Conservation (phyloP, 1,140 invertebrate genomes). For the Rhynchophorus ferrugineus region DNA sequence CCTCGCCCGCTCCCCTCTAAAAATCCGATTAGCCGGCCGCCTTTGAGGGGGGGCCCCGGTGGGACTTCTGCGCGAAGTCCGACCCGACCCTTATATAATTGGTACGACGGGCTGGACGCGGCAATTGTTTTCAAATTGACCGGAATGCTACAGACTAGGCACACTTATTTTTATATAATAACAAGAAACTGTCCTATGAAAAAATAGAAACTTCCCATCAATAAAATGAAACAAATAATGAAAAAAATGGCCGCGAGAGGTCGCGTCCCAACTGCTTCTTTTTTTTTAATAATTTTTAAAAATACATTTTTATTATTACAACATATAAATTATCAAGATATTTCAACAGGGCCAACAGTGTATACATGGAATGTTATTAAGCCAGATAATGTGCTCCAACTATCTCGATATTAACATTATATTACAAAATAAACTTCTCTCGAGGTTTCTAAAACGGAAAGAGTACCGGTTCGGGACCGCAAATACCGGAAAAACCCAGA, state of each 20-base stretch:
- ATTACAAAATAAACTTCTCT: conserved; percentile 40
- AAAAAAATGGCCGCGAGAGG: conserved; percentile 29
- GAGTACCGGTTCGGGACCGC: conserved; percentile 27
- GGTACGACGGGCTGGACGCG: no score
- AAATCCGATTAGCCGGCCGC: neutral
- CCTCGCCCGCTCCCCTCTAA: neutral
- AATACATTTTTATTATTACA: conserved; percentile 39
- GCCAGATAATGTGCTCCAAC: conserved; percentile 43
- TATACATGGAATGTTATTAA: conserved; percentile 41
- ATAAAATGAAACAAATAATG: conserved; percentile 38
- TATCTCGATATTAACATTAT: conserved; percentile 35
- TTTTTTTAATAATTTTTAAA: conserved; percentile 39
- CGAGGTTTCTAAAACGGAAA: conserved; percentile 26
- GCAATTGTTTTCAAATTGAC: conserved; percentile 42
- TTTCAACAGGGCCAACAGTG: conserved; percentile 44
- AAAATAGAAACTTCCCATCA: conserved; percentile 42
- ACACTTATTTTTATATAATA: conserved; percentile 40
- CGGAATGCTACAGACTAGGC: conserved; percentile 43
- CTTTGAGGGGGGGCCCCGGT: neutral
- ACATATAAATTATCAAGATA: conserved; percentile 41
- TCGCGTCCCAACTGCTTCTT: conserved; percentile 35
- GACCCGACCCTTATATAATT: no score
- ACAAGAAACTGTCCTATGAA: conserved; percentile 44
- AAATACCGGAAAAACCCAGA: neutral
- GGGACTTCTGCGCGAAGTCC: neutral